These are phyloP conservation scores for Aradophagus sp. DNA, from an alignment of 1,140 invertebrate genomes.

Conservation along the genomic window DNA sequence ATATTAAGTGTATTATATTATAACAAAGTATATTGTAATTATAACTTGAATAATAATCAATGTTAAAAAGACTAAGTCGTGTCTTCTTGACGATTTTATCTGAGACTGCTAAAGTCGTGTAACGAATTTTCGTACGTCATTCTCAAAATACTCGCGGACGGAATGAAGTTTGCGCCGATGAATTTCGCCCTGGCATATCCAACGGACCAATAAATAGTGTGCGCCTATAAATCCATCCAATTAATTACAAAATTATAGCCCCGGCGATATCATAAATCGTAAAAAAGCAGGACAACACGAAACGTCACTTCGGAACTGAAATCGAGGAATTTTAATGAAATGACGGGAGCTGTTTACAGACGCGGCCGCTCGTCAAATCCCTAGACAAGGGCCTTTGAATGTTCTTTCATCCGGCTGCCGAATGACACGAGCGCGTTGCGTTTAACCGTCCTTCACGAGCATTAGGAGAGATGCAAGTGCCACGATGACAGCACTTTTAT, in stretches of 20 bases:
- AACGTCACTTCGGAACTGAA: conserved; percentile 24
- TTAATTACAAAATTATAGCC: conserved; percentile 39
- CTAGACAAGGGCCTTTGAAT: conserved; percentile 41
- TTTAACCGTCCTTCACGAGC: conserved; percentile 36
- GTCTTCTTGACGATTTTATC: no score
- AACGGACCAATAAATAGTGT: conserved; percentile 6
- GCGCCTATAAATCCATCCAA: conserved; percentile 36
- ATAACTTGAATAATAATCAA: no score
- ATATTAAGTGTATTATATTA: no score
- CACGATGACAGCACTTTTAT: conserved; percentile 35
- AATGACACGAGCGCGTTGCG: conserved; percentile 35
- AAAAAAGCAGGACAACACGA: conserved; percentile 33
- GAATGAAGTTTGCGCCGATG: no score
- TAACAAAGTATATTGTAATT: no score
- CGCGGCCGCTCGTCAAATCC: conserved; percentile 40
- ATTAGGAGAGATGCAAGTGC: conserved; percentile 22
- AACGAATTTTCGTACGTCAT: no score
- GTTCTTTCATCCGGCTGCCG: conserved; percentile 37
- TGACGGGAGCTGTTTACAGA: conserved; percentile 20
- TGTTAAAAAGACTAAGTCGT: no score
- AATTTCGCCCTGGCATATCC: background rate
- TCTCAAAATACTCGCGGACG: no score
- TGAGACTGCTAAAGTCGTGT: no score
- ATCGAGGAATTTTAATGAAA: conserved; percentile 47
- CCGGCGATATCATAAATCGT: conserved; percentile 32